Conservation (phyloP, 2,888 invertebrate species). For the Acronicta leporina region DNA sequence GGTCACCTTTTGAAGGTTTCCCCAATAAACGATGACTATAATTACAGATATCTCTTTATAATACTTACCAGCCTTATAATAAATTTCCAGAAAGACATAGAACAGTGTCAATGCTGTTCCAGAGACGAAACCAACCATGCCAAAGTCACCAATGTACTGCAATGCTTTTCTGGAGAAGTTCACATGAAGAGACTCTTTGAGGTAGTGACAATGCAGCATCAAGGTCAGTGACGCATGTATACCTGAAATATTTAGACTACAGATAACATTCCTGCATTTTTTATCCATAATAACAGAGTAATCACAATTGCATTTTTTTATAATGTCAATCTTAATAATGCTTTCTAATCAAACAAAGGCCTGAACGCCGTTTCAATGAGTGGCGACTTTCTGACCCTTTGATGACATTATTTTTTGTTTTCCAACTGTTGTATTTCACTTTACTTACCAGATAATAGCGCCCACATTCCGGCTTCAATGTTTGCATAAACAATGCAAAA, state of each 20-base stretch:
- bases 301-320: too few relatives aligned
- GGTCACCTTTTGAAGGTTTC: too few relatives aligned
- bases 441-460: conserved; percentile 81
- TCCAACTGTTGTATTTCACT: conserved; percentile 20
- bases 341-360: conserved; percentile 1
- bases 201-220: conserved; percentile 81
- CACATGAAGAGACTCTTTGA: conserved; percentile 80
- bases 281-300: too few relatives aligned
- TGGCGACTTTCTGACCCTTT: neutral
- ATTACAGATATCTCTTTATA: neutral
- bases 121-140: conserved; percentile 82
- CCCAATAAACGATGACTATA: too few relatives aligned
- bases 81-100: conserved; percentile 80
- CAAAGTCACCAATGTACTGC: conserved; percentile 83
- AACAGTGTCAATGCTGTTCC: conserved; percentile 82
- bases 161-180: conserved; percentile 86
- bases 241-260: conserved; percentile 62
- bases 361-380: neutral
- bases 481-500: conserved; percentile 85
- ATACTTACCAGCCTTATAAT: conserved; percentile 80
- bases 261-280: too few relatives aligned
- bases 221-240: conserved; percentile 76
- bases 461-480: conserved; percentile 85
- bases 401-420: neutral
- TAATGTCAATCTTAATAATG: neutral